Percentiles rank a stretch among this genome's conserved stretches.
Conservation (phyloP, 2,113 vertebrate genomes). For the Andinoacara biseriatus region DNA sequence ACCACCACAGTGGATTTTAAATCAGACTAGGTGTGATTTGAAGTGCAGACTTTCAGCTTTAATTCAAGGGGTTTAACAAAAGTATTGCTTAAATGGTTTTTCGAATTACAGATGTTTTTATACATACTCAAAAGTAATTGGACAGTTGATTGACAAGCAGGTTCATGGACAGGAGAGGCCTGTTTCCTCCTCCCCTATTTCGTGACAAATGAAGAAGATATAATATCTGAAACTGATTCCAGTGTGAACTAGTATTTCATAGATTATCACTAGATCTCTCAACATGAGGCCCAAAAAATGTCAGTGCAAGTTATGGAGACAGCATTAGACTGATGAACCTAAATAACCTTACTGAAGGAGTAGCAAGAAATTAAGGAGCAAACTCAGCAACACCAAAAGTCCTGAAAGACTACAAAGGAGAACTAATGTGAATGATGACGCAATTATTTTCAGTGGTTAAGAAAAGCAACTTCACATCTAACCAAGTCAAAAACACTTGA, state of each 20-base stretch:
- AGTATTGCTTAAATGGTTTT: background rate
- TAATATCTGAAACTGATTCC: background rate
- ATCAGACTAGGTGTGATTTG: background rate
- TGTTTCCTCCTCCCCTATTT: background rate
- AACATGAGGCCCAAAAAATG: no score
- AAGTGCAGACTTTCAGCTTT: background rate
- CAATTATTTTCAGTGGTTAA: background rate
- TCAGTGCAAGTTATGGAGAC: background rate
- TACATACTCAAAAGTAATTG: background rate
- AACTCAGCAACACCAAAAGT: background rate
- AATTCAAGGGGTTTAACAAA: background rate
- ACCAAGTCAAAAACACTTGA: background rate
- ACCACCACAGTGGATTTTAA: accelerated
- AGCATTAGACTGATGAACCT: no score
- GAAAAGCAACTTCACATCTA: background rate
- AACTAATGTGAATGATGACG: background rate
- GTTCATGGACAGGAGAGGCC: background rate
- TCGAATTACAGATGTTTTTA: background rate
- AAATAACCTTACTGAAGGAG: no score
- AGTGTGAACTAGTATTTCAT: background rate
- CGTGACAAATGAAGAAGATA: background rate
- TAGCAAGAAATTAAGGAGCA: background rate
- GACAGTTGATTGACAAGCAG: background rate
- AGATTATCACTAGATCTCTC: background rate
- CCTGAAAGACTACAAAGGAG: background rate